These are phyloP conservation scores for Danio choprae DNA, from an alignment of 2,797 vertebrate genomes.

Conservation along the genomic window DNA sequence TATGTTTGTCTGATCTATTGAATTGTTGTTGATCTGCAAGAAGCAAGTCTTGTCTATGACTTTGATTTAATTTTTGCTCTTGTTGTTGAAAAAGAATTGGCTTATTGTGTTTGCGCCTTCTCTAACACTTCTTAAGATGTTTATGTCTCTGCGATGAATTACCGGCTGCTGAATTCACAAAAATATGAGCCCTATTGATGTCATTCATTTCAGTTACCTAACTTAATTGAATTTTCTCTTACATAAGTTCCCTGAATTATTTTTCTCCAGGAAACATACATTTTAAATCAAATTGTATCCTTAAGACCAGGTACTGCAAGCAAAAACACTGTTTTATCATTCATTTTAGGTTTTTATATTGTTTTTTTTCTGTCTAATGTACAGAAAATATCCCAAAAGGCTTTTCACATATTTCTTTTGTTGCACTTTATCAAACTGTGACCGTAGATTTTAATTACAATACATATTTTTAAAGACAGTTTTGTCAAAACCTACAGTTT, in stretches of 20 bases:
- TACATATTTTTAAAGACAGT: too few species aligned
- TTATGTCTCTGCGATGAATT: neutral
- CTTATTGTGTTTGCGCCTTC: conserved; percentile 9
- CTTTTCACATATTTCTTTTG: too few species aligned
- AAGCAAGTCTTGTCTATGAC: neutral
- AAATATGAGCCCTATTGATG: neutral
- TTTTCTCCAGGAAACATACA: conserved; percentile 1
- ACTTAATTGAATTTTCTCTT: conserved; percentile 38
- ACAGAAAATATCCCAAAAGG: too few species aligned
- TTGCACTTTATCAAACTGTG: too few species aligned
- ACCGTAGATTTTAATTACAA: too few species aligned
- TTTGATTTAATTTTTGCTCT: conserved; percentile 3
- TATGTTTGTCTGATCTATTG: conserved; percentile 9
- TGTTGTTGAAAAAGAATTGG: neutral
- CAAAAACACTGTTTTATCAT: neutral
- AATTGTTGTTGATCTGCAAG: neutral
- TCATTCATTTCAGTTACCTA: conserved; percentile 23
- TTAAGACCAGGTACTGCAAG: conserved; percentile 25
- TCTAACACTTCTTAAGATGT: neutral
- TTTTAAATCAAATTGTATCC: conserved; percentile 32
- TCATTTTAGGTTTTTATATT: too few species aligned
- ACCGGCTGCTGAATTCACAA: neutral
- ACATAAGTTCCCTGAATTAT: conserved; percentile 17
- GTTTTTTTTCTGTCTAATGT: too few species aligned
- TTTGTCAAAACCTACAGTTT: too few species aligned